Evolutionary conservation across 2,113 vertebrate species (phyloP).

Genomic region (Spilogale gracilis): DNA sequence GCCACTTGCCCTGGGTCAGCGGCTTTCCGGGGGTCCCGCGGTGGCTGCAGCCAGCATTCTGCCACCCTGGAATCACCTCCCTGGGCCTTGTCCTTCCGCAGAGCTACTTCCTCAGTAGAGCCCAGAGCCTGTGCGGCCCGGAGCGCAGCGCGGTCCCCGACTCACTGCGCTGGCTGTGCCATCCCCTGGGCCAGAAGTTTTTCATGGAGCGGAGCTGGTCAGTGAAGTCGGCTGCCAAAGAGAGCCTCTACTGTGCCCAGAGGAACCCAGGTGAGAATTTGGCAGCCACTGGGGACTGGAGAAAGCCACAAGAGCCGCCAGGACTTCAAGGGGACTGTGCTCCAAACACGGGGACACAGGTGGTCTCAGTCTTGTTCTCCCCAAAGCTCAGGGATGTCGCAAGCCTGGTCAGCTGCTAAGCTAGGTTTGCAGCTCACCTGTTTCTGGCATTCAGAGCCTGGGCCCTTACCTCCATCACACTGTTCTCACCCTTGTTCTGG

Average conservation of each 20-base stretch:
- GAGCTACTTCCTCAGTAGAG: conserved; percentile 95
- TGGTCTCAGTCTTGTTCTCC: background rate
- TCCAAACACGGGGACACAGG: background rate
- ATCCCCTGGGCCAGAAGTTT: conserved; percentile 95
- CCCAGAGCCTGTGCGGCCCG: conserved; percentile 90
- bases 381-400: background rate
- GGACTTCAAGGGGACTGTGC: background rate
- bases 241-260: conserved; percentile 93
- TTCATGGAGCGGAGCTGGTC: conserved; percentile 98
- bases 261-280: conserved; percentile 93
- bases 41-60: background rate
- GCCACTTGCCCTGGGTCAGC: background rate
- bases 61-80: background rate
- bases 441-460: background rate
- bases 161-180: conserved; percentile 95
- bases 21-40: background rate
- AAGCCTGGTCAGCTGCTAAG: background rate
- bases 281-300: background rate
- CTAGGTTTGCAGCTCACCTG: background rate
- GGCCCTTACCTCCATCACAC: background rate
- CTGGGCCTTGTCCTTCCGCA: conserved; percentile 78
- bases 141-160: conserved; percentile 93
- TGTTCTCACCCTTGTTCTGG: background rate
- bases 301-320: rapidly evolving
- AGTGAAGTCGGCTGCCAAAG: conserved; percentile 91